Evolutionary conservation across 1,140 invertebrate genomes (phyloP).

Genomic region (Drosophila tsacasi): DNA sequence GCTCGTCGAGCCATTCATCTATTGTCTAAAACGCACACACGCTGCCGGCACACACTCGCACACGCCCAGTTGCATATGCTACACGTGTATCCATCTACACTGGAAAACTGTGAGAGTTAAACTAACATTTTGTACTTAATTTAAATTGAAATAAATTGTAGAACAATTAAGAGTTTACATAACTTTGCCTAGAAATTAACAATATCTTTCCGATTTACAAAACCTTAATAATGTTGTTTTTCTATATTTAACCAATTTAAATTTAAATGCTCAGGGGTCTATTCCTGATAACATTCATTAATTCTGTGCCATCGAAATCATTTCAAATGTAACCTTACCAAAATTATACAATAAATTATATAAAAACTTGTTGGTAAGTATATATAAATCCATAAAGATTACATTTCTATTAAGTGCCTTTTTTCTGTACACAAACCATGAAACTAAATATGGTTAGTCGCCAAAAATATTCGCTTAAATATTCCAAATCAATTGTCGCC

Average conservation of each 20-base stretch:
- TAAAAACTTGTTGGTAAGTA: too few relatives aligned
- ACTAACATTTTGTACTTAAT: background rate
- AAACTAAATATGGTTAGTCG: conserved; percentile 8
- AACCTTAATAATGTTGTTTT: too few relatives aligned
- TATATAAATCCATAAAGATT: background rate
- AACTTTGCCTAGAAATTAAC: too few relatives aligned
- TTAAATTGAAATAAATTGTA: background rate
- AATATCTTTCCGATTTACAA: background rate
- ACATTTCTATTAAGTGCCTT: background rate
- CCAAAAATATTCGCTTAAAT: conserved; percentile 4
- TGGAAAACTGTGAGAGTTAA: background rate
- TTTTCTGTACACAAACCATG: background rate
- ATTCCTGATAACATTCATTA: background rate
- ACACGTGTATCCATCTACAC: conserved; percentile 28
- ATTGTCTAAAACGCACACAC: conserved; percentile 66
- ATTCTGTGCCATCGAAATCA: background rate
- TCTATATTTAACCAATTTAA: too few relatives aligned
- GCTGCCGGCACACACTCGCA: conserved; percentile 26
- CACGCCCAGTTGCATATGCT: conserved; percentile 25
- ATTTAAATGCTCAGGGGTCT: background rate
- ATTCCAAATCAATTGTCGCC: conserved; percentile 12
- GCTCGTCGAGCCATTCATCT: conserved; percentile 83
- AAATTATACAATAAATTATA: too few relatives aligned
- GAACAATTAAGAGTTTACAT: background rate
- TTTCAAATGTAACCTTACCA: background rate